Base-by-base conservation (phyloP, 2,797 vertebrate genomes). In the Myiotriccus ornatus region DNA sequence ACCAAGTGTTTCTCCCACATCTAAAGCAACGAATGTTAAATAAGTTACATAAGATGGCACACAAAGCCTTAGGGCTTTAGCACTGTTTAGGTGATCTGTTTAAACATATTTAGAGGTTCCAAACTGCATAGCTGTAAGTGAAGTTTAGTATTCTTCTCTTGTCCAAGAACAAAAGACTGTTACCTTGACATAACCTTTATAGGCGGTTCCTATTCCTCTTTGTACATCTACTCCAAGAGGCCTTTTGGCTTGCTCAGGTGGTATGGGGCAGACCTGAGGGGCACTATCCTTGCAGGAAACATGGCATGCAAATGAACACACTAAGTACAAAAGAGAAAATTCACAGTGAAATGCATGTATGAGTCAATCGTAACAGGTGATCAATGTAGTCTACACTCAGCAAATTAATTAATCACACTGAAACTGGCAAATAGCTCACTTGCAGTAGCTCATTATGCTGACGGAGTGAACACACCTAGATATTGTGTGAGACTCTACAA, bases 101-200 rank as follows among this genome's bases (percentile, higher is more conserved):
- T 82, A 84, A 94, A 83, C 35, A 77, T 35, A 75, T 49, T 71
- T 12, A 82, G 46, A 78, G n/a, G 18, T 75, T 96, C 44, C 67
- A 88, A 79, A 50, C 15, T 86, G n/a, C 46, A 47, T 4, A 92
- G 67, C 56, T 85, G 19, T 64, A 95, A 84, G 43, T n/a, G 43
- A 68, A 60, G 15, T n/a, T 43, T 41, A 55, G 41, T 24, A 57
- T 47, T 93, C 49, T 77, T 80, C 46, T 53, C 81, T 89, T 74
- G 23, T 21, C 25, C 62, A 85, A 91, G 85, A 94, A 80, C 43
- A 67, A 87, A 94, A 63, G 71, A 41, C 23, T 34, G 97, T 98
- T 97, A 99, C 99, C 98, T 99, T 98, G 93, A 99, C 99, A 19
- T 98, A 99, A 71, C 99, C 99, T 96, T 99, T 99, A 97, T 99